Percentiles rank a stretch among this genome's conserved stretches.
Conservation (phyloP, 2,797 vertebrate genomes). For the Ctenopoma kingsleyae region DNA sequence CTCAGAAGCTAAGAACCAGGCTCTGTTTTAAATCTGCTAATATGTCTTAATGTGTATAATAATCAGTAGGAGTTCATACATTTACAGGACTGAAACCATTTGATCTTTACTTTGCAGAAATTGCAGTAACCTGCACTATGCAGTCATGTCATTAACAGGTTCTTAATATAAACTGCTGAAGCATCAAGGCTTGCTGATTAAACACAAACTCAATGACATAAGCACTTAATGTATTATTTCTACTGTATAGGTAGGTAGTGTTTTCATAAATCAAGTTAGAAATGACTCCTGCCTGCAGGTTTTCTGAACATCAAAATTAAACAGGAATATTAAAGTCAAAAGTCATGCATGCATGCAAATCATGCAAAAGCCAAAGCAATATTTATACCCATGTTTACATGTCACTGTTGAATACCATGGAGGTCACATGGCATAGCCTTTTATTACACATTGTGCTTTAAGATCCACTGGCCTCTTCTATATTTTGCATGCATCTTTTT, state of each 20-base stretch:
- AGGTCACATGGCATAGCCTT: constrained; percentile 81
- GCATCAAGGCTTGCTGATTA: constrained; percentile 30
- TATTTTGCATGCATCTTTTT: constrained; percentile 81
- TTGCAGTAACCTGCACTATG: constrained; percentile 62
- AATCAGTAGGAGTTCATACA: constrained; percentile 36
- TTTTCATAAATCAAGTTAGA: constrained; percentile 18
- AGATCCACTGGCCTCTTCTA: constrained; percentile 72
- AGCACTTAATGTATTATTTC: constrained; percentile 33
- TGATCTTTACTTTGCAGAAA: constrained; percentile 48
- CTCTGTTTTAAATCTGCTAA: constrained; percentile 67
- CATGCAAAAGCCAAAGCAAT: constrained; percentile 74
- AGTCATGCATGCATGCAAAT: no score
- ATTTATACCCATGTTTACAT: constrained; percentile 67
- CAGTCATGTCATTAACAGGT: constrained; percentile 59
- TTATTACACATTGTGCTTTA: constrained; percentile 81
- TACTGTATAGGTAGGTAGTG: constrained; percentile 19
- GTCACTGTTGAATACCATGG: constrained; percentile 81
- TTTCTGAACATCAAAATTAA: constrained; percentile 17
- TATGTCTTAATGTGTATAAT: constrained; percentile 77
- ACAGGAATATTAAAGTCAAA: constrained; percentile 20
- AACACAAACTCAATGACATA: constrained; percentile 31
- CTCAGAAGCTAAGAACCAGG: constrained; percentile 62
- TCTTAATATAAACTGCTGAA: constrained; percentile 32
- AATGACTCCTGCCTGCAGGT: constrained; percentile 15
- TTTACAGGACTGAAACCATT: constrained; percentile 45